Evolutionary conservation across 92 coral and sea anemone genomes (phyloP), one percentile per base, ranked within the genome.

Genomic region (Isaurus tuberculatus): DNA sequence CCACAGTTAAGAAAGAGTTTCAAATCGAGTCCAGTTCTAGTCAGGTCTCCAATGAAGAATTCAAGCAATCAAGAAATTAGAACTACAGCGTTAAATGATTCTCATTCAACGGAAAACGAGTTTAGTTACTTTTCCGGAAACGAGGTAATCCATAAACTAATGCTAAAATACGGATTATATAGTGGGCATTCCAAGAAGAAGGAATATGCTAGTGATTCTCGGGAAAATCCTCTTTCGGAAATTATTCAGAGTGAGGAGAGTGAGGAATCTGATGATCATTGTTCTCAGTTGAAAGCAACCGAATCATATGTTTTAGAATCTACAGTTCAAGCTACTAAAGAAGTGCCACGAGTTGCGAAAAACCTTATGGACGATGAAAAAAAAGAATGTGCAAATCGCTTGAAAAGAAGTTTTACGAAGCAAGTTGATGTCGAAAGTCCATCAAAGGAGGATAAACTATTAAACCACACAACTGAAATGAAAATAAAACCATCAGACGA

Each of bases 161-260:
- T 97, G 95, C 65, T 94, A 25, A 97, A 97, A 55, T 97, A 97
- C 63, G 99, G 99, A 20, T 80, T 97, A 81, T 91, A 97, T 61
- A 90, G 88, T 37, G 84, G 87, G 70, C 78, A 58, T 1, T 79
- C 31, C 27, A 89, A 49, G 20, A 77, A 36, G 23, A 30, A 26
- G 15, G 78, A 66, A 25, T 30, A 36, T 43, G 20, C n/a, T 14
- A 43, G 34, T 23, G 15, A n/a, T 1, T 17, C 63, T 17, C 51
- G 60, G 27, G 48, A 33, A 3, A 16, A 28, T 28, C 9, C 11
- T 28, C 27, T 43, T 34, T 23, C 82, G 27, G 53, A 57, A 67
- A 77, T 11, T 77, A n/a, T 16, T 28, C 69, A 58, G 33, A 5
- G 23, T 3, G 32, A 40, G 34, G 55, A 36, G 4, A 28, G 4